Conservation (phyloP, 2,113 vertebrate genomes). For the Catharus fuscescens region DNA sequence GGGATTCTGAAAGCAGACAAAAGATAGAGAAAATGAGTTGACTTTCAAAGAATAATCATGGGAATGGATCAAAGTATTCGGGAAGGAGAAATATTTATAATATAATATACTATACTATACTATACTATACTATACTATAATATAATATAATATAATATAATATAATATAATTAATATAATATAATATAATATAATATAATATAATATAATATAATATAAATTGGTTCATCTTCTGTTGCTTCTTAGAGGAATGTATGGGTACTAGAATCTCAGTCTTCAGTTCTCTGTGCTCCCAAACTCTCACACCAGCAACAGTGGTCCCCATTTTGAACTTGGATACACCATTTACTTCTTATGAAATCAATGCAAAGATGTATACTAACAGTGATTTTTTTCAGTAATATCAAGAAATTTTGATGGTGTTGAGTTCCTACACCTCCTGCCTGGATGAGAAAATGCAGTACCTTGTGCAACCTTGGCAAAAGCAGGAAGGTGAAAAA, state of each 20-base stretch:
- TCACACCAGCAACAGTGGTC: background rate
- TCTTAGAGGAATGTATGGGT: background rate
- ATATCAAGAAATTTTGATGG: background rate
- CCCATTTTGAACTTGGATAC: background rate
- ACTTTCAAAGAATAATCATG: background rate
- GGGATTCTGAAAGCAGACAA: background rate
- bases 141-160: no score
- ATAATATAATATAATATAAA: background rate
- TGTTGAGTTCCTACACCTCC: background rate
- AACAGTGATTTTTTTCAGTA: background rate
- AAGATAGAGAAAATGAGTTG: background rate
- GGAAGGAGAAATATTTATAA: background rate
- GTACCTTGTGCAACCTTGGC: accelerated
- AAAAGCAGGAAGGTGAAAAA: background rate
- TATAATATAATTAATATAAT: no score
- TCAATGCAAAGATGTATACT: background rate
- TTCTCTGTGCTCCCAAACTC: background rate
- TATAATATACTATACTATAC: no score
- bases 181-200: no score
- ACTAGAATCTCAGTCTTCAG: background rate
- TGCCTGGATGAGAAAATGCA: background rate
- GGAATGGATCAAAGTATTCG: background rate
- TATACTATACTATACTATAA: no score
- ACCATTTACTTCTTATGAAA: background rate
- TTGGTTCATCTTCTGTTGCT: background rate